Evolutionary conservation across 2,113 vertebrate genomes (phyloP), one percentile per base, ranked within the genome.

Genomic region (Syngnathus floridae): DNA sequence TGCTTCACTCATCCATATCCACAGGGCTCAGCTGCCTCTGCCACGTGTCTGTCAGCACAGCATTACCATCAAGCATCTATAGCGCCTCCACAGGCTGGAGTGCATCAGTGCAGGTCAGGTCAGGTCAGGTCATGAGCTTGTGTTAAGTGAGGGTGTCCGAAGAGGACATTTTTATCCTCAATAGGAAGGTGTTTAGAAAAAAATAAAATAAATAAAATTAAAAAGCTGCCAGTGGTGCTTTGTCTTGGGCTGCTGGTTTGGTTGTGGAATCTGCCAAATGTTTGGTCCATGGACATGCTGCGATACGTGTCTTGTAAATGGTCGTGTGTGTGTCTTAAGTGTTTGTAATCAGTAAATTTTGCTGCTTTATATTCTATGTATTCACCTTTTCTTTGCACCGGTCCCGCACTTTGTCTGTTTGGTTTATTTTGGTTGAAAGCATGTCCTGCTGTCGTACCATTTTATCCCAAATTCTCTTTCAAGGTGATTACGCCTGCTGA

Each of bases 11-110:
- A 80, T 69, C 80, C 89, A 88, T 82, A 78, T 84, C 84, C 79
- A 76, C 82, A 41, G 60, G 83, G 82, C 87, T 84, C 81, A 55
- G 69, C 75, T 62, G 79, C 85, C 82, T 84, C 79, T 73, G 84
- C 88, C 90, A 88, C 86, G 64, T 90, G 90, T 92, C 87, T 91
- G 91, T 92, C 90, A 81, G 77, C 85, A 85, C 84, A 83, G 86
- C 91, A 91, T 92, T 35, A 69, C 85, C 90, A 91, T 90, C 79
- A 68, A 80, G 82, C 84, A 81, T 84, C 80, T 80, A 74, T 86
- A 81, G 87, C 52, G 78, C 77, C 77, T 78, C 75, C 66, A 57
- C 66, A 86, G 80, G 74, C 52, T 57, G 19, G 52, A 75, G 76
- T 75, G 78, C 70, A 70, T 77, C 67, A 90, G 87, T 58, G 73